Evolutionary conservation across 2,113 vertebrate genomes (phyloP), one percentile per base, ranked within the genome.

Genomic region (Oncorhynchus kisutch): DNA sequence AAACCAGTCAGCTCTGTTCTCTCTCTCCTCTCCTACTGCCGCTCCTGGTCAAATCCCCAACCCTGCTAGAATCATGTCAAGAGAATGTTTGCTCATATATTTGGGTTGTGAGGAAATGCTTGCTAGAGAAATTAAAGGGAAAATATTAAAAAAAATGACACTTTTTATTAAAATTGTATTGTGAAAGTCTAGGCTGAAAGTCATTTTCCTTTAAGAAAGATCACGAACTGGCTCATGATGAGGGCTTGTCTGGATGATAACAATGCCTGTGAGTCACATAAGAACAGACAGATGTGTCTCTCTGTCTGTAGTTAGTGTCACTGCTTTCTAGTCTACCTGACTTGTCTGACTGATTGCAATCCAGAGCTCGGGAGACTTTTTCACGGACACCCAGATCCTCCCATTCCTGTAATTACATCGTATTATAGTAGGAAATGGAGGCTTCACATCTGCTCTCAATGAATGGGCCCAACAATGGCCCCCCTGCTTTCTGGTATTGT

Each of bases 381-480:
- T 79, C 88, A 88, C 80, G 75, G 85, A 80, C 84, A 49, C 81
- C 18, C 70, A 16, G 81, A 57, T 60, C 79, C 82, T 70, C 67
- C 67, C 72, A 73, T 60, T 72, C 74, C 90, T 92, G 74, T 94
- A 93, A 93, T 94, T 91, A 92, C 71, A 76, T 80, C 34, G 86
- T 90, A 91, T 92, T 91, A 90, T 83, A 83, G 90, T 81, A 84
- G 92, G 91, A 91, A 92, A 85, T 88, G 79, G 81, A 89, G 82
- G 70, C 71, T 59, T 88, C 81, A 91, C 92, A 92, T 93, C 92
- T 94, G 92, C 88, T 92, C 88, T 81, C 86, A 88, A 87, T 93
- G 88, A 93, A 92, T 90, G 80, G 88, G 85, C 51, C 51, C 83
- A 88, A 85, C 83, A 88, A 45, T 77, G 71, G 78, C 71, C 81